Evolutionary conservation across 2,888 invertebrate species (phyloP), one percentile per base, ranked within the genome.

Genomic region (Pomacea canaliculata): DNA sequence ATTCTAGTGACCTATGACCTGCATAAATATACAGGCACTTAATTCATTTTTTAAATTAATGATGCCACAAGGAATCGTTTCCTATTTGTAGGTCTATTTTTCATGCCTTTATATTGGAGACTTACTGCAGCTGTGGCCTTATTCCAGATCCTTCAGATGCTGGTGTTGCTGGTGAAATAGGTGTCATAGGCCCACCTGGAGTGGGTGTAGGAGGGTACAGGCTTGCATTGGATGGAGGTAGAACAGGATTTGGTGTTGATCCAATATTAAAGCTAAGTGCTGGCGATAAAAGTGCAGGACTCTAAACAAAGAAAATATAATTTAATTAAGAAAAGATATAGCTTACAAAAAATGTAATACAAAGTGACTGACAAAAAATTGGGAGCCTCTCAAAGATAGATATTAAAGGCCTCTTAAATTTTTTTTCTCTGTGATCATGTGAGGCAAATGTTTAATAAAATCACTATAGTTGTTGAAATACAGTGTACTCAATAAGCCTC

Each of bases 101-200:
- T 37, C 37, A 37, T 37, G 37, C 37, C 37, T 37, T 37, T 5
- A 3, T 37, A 37, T 5, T 37, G 37, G 37, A 56, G n/a, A 86
- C 91, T 88, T 87, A 96, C 96, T 97, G 97, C 89, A 97, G 91
- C 89, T 97, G 97, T 48, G 98, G 98, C 78, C 97, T 93, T 85
- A 98, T 97, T 73, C 96, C 96, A 74, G 97, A 96, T 91, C 97
- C 97, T 16, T 96, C 96, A 65, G 89, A 87, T 16, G 89, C 88
- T 0, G 97, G 97, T 78, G 93, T 90, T 48, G 90, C 87, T 65
- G 91, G 91, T 59, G 87, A 89, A 68, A 87, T 91, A 62, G 97
- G 97, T 13, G 97, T 97, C 94, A 87, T 84, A 9, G 90, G 90
- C 0, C 87, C 89, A 56, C 97, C 95, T 1, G 96, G 96, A 9